These are phyloP conservation scores for Cercopithecus mitis DNA, from an alignment of 2,797 vertebrate species.

Conservation along the genomic window DNA sequence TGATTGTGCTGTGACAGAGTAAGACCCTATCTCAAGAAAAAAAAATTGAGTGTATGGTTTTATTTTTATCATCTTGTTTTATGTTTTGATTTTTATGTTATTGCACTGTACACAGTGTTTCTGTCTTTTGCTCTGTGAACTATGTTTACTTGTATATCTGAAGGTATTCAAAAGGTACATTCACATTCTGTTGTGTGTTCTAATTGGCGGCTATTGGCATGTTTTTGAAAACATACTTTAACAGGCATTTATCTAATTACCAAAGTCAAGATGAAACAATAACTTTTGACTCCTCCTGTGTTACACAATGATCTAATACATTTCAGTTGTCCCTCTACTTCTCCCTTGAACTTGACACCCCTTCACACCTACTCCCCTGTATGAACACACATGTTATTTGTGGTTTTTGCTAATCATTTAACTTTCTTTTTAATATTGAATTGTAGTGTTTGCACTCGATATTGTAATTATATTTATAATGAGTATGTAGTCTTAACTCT, in stretches of 20 bases:
- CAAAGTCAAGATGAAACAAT: neutral
- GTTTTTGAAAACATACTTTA: neutral
- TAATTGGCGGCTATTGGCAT: neutral
- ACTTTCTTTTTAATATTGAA: constrained; percentile 23
- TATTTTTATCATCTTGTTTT: constrained; percentile 26
- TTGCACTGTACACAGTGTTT: neutral
- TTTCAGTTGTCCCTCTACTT: neutral
- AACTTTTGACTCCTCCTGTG: neutral
- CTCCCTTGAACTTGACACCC: neutral
- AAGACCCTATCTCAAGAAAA: neutral
- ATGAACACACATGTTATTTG: neutral
- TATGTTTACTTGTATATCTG: neutral
- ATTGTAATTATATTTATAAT: neutral
- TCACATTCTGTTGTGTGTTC: neutral
- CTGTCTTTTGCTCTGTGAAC: constrained; percentile 6
- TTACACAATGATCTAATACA: neutral
- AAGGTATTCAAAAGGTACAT: neutral
- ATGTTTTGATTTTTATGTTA: neutral
- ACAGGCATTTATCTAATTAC: neutral
- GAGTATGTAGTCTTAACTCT: neutral
- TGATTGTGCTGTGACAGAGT: neutral
- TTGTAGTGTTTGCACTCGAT: neutral
- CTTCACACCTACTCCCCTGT: neutral
- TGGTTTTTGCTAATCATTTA: neutral
- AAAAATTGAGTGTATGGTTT: neutral